Evolutionary conservation across 2,113 vertebrate species (phyloP).

Genomic region (Oreotrochilus melanogaster): DNA sequence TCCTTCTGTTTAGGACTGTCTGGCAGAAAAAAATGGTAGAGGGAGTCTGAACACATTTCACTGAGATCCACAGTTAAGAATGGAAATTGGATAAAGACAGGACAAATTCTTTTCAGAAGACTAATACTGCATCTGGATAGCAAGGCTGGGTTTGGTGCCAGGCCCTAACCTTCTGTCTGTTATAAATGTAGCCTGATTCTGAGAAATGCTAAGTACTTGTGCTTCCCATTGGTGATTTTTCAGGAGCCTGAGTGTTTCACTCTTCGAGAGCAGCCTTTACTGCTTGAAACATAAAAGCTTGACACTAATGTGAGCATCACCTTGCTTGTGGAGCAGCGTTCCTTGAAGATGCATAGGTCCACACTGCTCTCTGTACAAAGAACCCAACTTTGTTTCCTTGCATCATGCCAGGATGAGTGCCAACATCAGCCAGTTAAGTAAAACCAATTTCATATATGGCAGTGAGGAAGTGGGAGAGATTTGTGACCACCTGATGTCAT

Average conservation of each 20-base stretch:
- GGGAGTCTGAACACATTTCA: background rate
- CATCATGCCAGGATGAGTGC: background rate
- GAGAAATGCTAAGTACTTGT: conserved; percentile 1
- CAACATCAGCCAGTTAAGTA: background rate
- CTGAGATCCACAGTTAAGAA: conserved; percentile 6
- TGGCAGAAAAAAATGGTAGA: background rate
- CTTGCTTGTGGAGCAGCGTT: background rate
- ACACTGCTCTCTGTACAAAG: background rate
- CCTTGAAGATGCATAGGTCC: background rate
- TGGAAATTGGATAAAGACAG: conserved; percentile 57
- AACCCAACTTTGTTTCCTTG: background rate
- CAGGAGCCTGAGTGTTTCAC: background rate
- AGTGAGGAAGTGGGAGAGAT: background rate
- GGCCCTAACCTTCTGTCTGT: conserved; percentile 10
- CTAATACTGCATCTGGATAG: conserved; percentile 57
- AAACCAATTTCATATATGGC: background rate
- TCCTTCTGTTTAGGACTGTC: background rate
- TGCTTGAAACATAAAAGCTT: background rate
- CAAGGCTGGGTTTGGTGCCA: conserved; percentile 26
- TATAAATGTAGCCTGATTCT: conserved; percentile 48
- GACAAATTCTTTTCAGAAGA: conserved; percentile 61
- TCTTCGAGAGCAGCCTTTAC: background rate
- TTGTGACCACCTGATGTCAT: rapidly evolving
- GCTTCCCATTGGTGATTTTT: conserved; percentile 17
- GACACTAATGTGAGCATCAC: background rate